These are phyloP conservation scores for Gallinago nigripennis DNA, from an alignment of 2,797 vertebrate genomes.

Conservation along the genomic window DNA sequence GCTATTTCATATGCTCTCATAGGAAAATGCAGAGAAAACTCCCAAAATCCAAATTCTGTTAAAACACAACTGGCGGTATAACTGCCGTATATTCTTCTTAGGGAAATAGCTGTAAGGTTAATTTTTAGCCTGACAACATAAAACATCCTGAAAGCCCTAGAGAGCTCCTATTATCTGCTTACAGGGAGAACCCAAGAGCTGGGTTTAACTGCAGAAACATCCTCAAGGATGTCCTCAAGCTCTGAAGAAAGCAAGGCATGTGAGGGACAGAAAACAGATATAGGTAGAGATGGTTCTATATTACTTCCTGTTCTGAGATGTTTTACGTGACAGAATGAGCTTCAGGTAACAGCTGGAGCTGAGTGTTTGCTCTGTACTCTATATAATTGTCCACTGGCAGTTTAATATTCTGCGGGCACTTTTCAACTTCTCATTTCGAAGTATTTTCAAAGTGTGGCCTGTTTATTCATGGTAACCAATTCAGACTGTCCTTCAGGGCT, in stretches of 20 bases:
- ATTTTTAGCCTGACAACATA: background rate
- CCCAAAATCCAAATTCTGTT: background rate
- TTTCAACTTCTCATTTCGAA: background rate
- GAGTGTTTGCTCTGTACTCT: background rate
- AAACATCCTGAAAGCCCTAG: background rate
- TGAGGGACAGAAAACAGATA: background rate
- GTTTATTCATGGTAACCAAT: background rate
- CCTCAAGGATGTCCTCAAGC: background rate
- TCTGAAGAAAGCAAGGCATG: background rate
- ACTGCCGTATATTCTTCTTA: background rate
- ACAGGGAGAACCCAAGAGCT: background rate
- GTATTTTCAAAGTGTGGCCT: background rate
- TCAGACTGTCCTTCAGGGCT: background rate
- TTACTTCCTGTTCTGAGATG: background rate
- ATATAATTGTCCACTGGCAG: background rate
- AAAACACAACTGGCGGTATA: background rate
- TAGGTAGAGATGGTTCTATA: background rate
- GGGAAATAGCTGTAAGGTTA: background rate
- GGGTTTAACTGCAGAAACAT: background rate
- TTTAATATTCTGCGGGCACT: background rate
- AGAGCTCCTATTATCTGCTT: background rate
- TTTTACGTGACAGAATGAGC: background rate
- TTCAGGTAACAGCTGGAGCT: background rate
- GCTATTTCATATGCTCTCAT: background rate
- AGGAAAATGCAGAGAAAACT: background rate